phyloP scores from a whole-genome alignment of 2,797 vertebrate species.

The Onychomys torridus region DNA sequence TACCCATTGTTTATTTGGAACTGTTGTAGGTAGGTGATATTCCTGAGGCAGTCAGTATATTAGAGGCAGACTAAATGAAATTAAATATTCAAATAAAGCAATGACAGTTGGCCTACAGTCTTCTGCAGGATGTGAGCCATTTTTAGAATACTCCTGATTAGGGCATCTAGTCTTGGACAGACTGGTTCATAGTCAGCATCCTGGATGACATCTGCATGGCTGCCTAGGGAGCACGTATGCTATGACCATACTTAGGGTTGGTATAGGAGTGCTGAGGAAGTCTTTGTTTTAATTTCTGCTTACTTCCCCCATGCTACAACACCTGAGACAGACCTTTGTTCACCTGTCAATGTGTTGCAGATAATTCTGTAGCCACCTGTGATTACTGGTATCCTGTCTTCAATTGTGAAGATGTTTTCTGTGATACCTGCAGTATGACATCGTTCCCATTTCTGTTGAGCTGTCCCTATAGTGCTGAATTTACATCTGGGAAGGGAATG shows the following conservation, averaged over 20 bases:
- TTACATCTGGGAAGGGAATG: conserved; percentile 1
- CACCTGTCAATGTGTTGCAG: neutral
- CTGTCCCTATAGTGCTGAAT: neutral
- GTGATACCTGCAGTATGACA: neutral
- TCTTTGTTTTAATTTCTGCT: conserved; percentile 38
- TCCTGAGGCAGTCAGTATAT: neutral
- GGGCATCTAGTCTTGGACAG: neutral
- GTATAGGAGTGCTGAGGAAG: neutral
- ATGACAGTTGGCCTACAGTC: neutral
- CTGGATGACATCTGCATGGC: neutral
- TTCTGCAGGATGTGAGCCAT: neutral
- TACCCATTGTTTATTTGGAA: neutral
- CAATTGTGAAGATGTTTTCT: neutral
- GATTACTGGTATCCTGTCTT: neutral
- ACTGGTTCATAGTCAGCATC: neutral
- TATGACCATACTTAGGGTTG: neutral
- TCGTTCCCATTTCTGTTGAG: conserved; percentile 37
- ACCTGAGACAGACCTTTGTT: neutral
- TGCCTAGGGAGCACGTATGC: neutral
- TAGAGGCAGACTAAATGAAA: neutral
- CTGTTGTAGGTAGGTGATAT: neutral
- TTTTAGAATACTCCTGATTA: neutral
- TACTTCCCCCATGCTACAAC: neutral
- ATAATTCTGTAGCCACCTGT: neutral
- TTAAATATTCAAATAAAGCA: conserved; percentile 29